phyloP scores from a whole-genome alignment of 1,140 invertebrate genomes.

The Cotesia vestalis region DNA sequence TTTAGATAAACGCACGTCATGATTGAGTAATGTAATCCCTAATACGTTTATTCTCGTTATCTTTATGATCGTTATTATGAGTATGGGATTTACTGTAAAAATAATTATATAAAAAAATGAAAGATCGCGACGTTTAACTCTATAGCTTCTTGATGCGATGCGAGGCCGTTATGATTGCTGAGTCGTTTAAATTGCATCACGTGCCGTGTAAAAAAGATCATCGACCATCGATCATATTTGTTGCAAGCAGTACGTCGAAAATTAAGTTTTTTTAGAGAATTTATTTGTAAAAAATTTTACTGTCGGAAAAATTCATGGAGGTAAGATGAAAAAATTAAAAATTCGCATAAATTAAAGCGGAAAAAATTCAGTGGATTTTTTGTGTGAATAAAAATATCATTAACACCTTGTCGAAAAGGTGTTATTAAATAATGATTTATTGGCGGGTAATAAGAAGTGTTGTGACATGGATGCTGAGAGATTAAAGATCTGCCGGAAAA shows the following conservation, averaged over 20 bases:
- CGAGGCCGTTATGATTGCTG: slow-evolving; percentile 25
- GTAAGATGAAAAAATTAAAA: background rate
- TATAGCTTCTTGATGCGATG: background rate
- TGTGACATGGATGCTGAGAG: slow-evolving; percentile 24
- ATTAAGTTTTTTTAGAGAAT: background rate
- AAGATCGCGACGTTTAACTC: background rate
- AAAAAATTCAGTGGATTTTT: background rate
- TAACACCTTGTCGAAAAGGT: slow-evolving; percentile 39
- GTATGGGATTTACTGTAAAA: slow-evolving; percentile 5
- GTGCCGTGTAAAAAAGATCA: slow-evolving; percentile 22
- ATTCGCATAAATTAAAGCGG: background rate
- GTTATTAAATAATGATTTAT: slow-evolving; percentile 50
- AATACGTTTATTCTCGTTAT: slow-evolving; percentile 39
- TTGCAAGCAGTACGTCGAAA: background rate
- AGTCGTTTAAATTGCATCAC: slow-evolving; percentile 35
- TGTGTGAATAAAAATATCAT: slow-evolving; percentile 42
- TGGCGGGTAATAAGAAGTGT: slow-evolving; percentile 37
- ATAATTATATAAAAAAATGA: background rate
- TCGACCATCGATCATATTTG: slow-evolving; percentile 5
- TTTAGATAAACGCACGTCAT: slow-evolving; percentile 20
- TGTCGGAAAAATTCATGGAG: too few species aligned
- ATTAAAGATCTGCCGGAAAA: background rate
- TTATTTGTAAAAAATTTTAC: background rate
- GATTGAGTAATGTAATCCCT: slow-evolving; percentile 17
- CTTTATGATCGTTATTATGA: slow-evolving; percentile 42